A percentile compares a stretch with the other conserved stretches of the same genome.
Conservation (phyloP, 2,888 invertebrate genomes). For the Sympetrum striolatum region DNA sequence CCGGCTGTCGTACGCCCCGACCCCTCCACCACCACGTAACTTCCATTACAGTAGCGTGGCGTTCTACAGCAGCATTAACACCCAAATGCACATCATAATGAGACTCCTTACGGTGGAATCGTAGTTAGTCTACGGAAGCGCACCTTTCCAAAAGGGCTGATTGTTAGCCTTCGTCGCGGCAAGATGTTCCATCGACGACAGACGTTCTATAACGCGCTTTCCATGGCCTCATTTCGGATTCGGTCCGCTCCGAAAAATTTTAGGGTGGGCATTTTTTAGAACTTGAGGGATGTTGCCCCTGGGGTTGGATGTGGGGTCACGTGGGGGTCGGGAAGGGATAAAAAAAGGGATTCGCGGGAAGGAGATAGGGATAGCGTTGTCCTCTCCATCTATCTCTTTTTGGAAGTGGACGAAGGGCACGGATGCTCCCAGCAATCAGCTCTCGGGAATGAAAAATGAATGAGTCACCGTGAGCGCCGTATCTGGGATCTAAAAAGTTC, state of each 20-base stretch:
- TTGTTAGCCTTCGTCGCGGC: not conserved
- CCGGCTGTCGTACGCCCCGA: not conserved
- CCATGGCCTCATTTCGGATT: not conserved
- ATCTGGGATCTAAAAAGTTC: conserved; percentile 2
- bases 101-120: not conserved
- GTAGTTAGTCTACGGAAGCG: too few relatives aligned
- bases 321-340: not conserved
- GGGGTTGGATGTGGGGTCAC: not conserved
- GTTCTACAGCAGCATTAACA: not conserved
- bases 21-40: not conserved
- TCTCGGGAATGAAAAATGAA: conserved; percentile 28
- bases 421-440: conserved; percentile 18
- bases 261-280: conserved; percentile 27
- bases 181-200: not conserved
- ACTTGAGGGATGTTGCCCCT: not conserved
- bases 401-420: not conserved
- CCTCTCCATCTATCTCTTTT: not conserved
- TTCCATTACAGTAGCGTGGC: not conserved
- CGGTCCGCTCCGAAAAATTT: conserved; percentile 15
- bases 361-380: conserved; percentile 32
- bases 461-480: conserved; percentile 7
- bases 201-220: not conserved
- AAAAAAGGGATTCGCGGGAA: not conserved
- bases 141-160: too few relatives aligned
- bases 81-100: not conserved